Evolutionary conservation across 2,797 vertebrate species (phyloP).

Genomic region (Varecia variegata): DNA sequence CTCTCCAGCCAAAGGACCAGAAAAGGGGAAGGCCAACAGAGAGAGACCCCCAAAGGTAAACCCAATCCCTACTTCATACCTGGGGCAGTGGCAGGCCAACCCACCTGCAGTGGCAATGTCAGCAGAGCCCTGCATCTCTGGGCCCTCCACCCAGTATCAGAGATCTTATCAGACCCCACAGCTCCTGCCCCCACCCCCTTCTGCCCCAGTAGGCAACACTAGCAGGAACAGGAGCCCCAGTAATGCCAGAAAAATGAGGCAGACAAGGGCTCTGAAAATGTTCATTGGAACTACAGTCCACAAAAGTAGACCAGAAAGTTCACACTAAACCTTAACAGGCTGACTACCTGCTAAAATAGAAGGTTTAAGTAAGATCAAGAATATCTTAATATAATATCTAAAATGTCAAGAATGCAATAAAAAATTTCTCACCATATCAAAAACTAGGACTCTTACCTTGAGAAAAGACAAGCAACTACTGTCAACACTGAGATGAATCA

Average conservation of each 20-base stretch:
- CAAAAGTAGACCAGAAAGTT: not conserved
- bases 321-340: not conserved
- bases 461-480: not conserved
- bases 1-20: not conserved
- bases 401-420: not conserved
- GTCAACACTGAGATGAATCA: not conserved
- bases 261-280: not conserved
- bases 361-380: not conserved
- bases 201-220: not conserved
- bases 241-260: not conserved
- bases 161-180: not conserved
- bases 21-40: not conserved
- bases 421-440: not conserved
- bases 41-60: not conserved
- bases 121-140: not conserved
- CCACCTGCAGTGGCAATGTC: fast-evolving
- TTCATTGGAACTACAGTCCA: not conserved
- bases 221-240: not conserved
- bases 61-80: not conserved
- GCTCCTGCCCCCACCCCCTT: not conserved
- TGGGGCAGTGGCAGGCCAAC: not conserved
- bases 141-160: not conserved
- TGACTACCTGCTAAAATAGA: not conserved
- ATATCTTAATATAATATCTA: not conserved
- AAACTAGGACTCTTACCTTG: not conserved